These are phyloP conservation scores for Drosophila demipolita DNA, from an alignment of 2,888 invertebrate species.

Conservation along the genomic window DNA sequence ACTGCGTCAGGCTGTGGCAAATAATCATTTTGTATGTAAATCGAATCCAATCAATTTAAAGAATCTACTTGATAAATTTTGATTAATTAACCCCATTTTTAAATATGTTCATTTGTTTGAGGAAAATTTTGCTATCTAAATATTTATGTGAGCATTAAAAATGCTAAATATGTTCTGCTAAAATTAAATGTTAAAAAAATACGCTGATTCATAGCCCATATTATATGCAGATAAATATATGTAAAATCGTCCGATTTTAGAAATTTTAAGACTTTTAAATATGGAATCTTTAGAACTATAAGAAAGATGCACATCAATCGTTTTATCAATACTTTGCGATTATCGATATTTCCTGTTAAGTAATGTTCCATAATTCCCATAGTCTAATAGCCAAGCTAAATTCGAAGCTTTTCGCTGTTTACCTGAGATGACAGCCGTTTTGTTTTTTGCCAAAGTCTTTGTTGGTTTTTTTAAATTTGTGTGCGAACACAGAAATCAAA, in stretches of 20 bases:
- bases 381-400: constrained; percentile 20
- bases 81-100: background rate
- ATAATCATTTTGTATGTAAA: constrained; percentile 8
- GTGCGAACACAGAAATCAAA: constrained; percentile 70
- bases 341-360: constrained; percentile 48
- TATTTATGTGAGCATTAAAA: constrained; percentile 19
- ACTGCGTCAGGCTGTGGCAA: constrained; percentile 11
- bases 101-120: constrained; percentile 10
- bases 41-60: constrained; percentile 5
- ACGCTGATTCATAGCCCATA: background rate
- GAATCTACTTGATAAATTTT: background rate
- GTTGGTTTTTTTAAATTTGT: constrained; percentile 65
- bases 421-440: constrained; percentile 47
- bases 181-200: background rate
- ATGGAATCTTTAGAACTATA: background rate
- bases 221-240: background rate
- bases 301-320: background rate
- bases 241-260: background rate
- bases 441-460: constrained; percentile 43
- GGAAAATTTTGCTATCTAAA: constrained; percentile 20
- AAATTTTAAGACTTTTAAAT: background rate
- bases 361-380: constrained; percentile 23
- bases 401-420: constrained; percentile 41
- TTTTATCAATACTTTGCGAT: constrained; percentile 28
- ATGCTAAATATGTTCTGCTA: constrained; percentile 14